These are phyloP conservation scores for Catharus bicknelli DNA, from an alignment of 2,113 vertebrate genomes.

Conservation along the genomic window DNA sequence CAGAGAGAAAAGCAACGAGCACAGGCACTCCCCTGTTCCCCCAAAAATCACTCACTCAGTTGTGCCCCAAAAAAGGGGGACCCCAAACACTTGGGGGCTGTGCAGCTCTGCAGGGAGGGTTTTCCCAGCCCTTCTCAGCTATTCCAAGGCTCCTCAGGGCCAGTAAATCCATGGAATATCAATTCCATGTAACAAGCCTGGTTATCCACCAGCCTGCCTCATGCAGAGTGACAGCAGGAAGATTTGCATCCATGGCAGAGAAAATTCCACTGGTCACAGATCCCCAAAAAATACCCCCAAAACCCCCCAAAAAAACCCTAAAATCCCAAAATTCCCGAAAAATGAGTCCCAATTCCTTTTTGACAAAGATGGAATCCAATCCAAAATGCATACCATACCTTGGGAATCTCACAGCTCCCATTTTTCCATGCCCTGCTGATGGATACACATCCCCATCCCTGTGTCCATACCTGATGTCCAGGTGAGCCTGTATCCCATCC, in stretches of 20 bases:
- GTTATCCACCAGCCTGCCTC: neutral
- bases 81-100: neutral
- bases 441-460: neutral
- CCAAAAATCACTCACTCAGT: neutral
- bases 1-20: neutral
- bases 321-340: too few species aligned
- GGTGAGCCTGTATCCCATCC: neutral
- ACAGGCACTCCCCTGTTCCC: rapidly evolving
- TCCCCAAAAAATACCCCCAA: too few species aligned
- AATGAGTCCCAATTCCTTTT: neutral
- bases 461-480: neutral
- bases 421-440: neutral
- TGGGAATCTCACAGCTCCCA: neutral
- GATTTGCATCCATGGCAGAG: neutral
- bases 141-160: neutral
- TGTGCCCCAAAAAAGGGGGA: neutral
- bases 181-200: neutral
- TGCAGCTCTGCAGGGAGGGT: neutral
- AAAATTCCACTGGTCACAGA: neutral
- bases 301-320: too few species aligned
- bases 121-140: neutral
- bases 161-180: neutral
- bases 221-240: neutral
- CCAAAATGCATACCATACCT: neutral
- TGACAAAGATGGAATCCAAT: neutral